Evolutionary conservation across 2,888 invertebrate species (phyloP), one percentile per base, ranked within the genome.

Genomic region (Lasiommata megera): DNA sequence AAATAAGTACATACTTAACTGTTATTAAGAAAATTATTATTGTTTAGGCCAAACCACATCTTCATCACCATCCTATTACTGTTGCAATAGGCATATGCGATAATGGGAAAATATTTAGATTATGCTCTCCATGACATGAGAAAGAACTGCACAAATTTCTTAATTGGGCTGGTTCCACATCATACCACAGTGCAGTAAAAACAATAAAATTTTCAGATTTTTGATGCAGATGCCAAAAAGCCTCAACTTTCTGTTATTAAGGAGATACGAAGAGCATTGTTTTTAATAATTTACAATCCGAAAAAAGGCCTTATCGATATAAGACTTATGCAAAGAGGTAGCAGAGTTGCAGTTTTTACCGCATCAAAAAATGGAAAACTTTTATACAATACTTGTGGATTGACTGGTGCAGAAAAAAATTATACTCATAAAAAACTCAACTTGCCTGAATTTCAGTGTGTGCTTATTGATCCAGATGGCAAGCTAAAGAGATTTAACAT

Each of bases 241-340:
- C 88, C 84, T 0, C 86, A 85, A 50, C 72, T 88, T 9, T 80
- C 85, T 1, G 73, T 82, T 5, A 76, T 88, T 3, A 89, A 88
- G 73, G 85, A 89, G 58, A 84, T 93, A 36, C 91, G 93, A 69
- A 92, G 94, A 56, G 95, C 94, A 0, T 88, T 96, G 48, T 99
- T 99, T 81, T 90, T 99, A 54, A 94, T 97, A 1, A 97, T 99
- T 64, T 99, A 98, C 82, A 97, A 97, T 6, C 97, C 98, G 0
- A 95, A 96, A 67, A 94, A 98, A 77, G 98, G 98, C 11, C 93
- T 97, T 6, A 92, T 99, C 54, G 99, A 99, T 83, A 96, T 99
- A 58, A 98, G 99, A 94, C 93, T 96, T 3, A 93, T 97, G 73
- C 97, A 97, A 76, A 94, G 96, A 76, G 98, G 99, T 0, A 95